Evolutionary conservation across 2,797 vertebrate species (phyloP), one percentile per base, ranked within the genome.

Genomic region (Notolabrus celidotus): DNA sequence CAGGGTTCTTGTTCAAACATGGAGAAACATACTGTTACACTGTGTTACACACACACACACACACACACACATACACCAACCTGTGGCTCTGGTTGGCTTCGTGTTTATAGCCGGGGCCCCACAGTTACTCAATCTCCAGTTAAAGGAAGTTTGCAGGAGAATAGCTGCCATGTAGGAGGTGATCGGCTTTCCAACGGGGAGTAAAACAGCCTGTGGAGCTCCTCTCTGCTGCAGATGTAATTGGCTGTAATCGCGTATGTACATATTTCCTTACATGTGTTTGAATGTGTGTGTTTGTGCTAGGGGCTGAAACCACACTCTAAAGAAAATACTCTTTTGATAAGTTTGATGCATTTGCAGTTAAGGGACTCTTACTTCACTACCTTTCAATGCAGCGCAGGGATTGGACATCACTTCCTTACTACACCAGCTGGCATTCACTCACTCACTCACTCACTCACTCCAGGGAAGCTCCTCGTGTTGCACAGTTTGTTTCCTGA

Each of bases 1-100:
- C 72, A 33, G 71, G 74, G 63, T 69, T 85, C 84, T 72, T 81
- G 86, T 75, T 86, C 68, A 80, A 86, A 91, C 75, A 84, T 38
- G 63, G 67, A 56, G 67, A 83, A 68, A 59, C 79, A 84, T 66
- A 84, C 68, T 74, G 78, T 83, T 89, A 81, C 70, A 81, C 71
- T 75, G 67, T 68, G 67, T 72, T 31, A 31, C 29, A 7, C 29
- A 31, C 29, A 31, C 29, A 31, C 29, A 31, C 29, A 31, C 29
- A 27, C 83, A 74, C 82, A 65, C 54, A 53, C 84, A 65, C 75
- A 39, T 55, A 23, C 46, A 4, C 42, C 71, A 27, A 87, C 86
- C 79, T 73, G 83, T 64, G 66, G 82, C 82, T 83, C 16, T 59
- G 65, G 76, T 83, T 69, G 71, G 74, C 79, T 77, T 52, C 31